Base-by-base conservation (phyloP, 2,888 invertebrate species). In the Alcis repandata region DNA sequence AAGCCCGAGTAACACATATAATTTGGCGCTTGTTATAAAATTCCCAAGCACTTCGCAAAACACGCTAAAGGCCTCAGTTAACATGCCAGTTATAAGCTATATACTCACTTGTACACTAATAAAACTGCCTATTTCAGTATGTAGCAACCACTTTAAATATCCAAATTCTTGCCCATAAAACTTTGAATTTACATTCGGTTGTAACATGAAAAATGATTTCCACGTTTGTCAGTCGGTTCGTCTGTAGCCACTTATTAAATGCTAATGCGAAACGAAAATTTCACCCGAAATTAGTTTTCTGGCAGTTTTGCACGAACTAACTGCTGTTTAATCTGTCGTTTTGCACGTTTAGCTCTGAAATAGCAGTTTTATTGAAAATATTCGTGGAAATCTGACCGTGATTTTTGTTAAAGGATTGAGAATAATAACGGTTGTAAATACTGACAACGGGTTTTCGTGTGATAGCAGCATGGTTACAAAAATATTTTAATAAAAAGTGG, bases 171-270 rank as follows among this genome's bases (percentile, higher is more conserved):
- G 17, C 27, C 15, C 11, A 27, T 48, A 56, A 65, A 57, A 40
- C 19, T 43, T 48, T 32, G 17, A 38, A 40, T 61, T 54, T 40
- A 61, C 49, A n/a, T 52, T 22, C 58, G 33, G 48, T 49, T 43
- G 51, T 51, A 54, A 58, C 64, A 67, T 63, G 64, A 65, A 62
- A 67, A 73, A 71, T 67, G 49, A 71, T 71, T 71, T 73, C 32
- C 41, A 60, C 63, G 36, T 63, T 56, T 74, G 71, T 71, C 72
- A 69, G 71, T 69, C 59, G 20, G 63, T 70, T 61, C 63, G 70
- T 70, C 63, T 48, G 71, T 68, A 68, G 22, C 46, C 52, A 63
- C 68, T 72, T 71, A 74, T 74, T 74, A 74, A 66, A 74, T 72
- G 74, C 60, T 71, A 74, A 74, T 74, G 41, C 45, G 52, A 62